These are phyloP conservation scores for Schizopygopsis malacanthus DNA, from an alignment of 2,797 vertebrate species.

Conservation along the genomic window DNA sequence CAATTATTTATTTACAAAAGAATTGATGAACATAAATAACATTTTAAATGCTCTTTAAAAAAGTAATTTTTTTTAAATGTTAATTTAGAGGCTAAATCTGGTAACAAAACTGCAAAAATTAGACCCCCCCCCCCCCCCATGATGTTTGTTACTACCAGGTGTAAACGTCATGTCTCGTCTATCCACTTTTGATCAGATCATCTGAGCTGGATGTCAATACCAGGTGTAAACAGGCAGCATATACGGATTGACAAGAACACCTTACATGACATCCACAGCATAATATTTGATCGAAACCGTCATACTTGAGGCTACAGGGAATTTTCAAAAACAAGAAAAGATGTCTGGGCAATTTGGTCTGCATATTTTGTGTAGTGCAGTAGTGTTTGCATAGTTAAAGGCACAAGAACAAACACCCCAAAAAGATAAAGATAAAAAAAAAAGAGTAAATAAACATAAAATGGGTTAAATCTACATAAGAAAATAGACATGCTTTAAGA, in stretches of 20 bases:
- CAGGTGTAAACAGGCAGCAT: background rate
- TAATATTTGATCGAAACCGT: background rate
- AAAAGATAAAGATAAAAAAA: constrained; percentile 52
- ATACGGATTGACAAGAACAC: background rate
- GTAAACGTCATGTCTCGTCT: background rate
- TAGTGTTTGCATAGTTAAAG: constrained; percentile 55
- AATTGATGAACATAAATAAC: background rate
- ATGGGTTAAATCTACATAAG: constrained; percentile 46
- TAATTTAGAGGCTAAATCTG: background rate
- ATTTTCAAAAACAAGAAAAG: constrained; percentile 23
- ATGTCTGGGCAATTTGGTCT: constrained; percentile 23
- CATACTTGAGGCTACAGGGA: background rate
- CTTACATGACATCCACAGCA: background rate
- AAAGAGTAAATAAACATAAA: constrained; percentile 22
- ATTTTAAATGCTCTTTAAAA: background rate
- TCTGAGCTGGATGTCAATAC: background rate
- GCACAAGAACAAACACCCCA: constrained; percentile 10
- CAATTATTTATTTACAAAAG: background rate
- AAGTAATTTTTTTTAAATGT: background rate
- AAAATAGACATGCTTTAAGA: constrained; percentile 46
- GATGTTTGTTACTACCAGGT: background rate
- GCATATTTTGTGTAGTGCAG: constrained; percentile 45
- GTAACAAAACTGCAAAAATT: background rate
- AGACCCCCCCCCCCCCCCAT: background rate
- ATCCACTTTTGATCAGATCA: background rate